A percentile compares a stretch with the other conserved stretches of the same genome.
phyloP scores from a whole-genome alignment of 2,797 vertebrate genomes.

The Cossypha dichroa region DNA sequence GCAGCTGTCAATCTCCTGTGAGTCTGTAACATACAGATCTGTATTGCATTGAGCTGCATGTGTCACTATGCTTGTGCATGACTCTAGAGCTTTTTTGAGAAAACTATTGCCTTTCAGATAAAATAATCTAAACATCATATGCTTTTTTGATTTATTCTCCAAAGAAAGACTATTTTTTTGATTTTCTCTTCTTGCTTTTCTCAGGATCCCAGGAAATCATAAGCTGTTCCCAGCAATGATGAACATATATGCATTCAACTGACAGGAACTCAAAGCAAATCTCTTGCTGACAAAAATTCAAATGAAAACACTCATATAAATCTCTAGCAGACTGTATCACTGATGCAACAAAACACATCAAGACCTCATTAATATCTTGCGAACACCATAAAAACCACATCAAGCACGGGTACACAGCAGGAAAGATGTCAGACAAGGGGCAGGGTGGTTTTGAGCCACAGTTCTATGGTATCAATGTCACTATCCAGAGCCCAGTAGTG shows the following conservation, averaged over 20 bases:
- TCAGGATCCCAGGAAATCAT: not conserved
- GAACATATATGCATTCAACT: not conserved
- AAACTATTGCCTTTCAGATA: not conserved
- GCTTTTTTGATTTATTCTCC: not conserved
- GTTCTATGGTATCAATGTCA: not conserved
- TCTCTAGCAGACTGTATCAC: constrained; percentile 30
- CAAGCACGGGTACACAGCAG: not conserved
- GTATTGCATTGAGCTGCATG: not conserved
- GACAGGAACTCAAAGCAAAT: constrained; percentile 24
- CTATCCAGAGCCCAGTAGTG: not conserved
- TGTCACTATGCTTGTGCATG: not conserved
- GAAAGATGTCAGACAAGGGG: not conserved
- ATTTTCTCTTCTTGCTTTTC: not conserved
- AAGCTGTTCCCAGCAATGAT: not conserved
- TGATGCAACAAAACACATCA: constrained; percentile 6
- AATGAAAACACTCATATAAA: constrained; percentile 25
- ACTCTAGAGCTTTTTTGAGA: constrained; percentile 2
- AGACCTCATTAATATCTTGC: constrained; percentile 4
- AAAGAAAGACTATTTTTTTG: not conserved
- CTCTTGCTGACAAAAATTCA: constrained; percentile 16
- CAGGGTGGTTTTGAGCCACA: not conserved
- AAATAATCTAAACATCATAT: not conserved
- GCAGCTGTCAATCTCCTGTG: not conserved
- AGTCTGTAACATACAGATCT: not conserved
- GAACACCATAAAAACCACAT: constrained; percentile 41